Evolutionary conservation across 2,797 vertebrate genomes (phyloP).

Genomic region (Tapirus indicus): DNA sequence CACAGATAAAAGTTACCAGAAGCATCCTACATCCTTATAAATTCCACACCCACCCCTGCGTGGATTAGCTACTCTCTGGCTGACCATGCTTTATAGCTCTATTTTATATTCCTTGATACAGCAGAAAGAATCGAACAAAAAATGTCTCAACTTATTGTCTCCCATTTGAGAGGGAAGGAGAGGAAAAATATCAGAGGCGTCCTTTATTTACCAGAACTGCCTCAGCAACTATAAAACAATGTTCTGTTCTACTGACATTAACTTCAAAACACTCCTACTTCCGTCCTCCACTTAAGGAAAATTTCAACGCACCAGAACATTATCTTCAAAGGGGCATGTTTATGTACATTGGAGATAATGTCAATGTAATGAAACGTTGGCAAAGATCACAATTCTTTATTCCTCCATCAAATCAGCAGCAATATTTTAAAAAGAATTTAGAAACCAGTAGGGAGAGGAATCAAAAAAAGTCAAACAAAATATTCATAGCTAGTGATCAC

Average conservation of each 20-base stretch:
- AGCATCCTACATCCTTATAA: constrained; percentile 46
- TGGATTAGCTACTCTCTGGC: constrained; percentile 41
- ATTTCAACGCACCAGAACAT: constrained; percentile 8
- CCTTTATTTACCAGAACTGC: constrained; percentile 71
- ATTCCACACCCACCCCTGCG: constrained; percentile 12
- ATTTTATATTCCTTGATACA: constrained; percentile 61
- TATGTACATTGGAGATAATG: constrained; percentile 56
- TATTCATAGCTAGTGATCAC: background rate
- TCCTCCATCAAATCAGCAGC: background rate
- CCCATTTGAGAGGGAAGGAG: constrained; percentile 23
- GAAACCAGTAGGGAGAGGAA: background rate
- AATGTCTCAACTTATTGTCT: constrained; percentile 59
- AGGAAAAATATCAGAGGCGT: constrained; percentile 42
- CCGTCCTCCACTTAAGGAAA: constrained; percentile 72
- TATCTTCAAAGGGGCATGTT: constrained; percentile 67
- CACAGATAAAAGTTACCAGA: constrained; percentile 70
- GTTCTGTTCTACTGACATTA: constrained; percentile 43
- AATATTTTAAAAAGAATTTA: constrained; percentile 24
- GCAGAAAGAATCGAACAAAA: constrained; percentile 49
- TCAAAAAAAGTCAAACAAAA: constrained; percentile 8
- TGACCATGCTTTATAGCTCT: constrained; percentile 21
- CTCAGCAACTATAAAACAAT: constrained; percentile 67
- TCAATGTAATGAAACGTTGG: background rate
- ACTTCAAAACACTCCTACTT: constrained; percentile 73
- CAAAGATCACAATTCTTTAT: constrained; percentile 21